Percentiles rank a stretch among this genome's conserved stretches.
phyloP scores from a whole-genome alignment of 2,888 invertebrate species.

The Mythimna loreyi region DNA sequence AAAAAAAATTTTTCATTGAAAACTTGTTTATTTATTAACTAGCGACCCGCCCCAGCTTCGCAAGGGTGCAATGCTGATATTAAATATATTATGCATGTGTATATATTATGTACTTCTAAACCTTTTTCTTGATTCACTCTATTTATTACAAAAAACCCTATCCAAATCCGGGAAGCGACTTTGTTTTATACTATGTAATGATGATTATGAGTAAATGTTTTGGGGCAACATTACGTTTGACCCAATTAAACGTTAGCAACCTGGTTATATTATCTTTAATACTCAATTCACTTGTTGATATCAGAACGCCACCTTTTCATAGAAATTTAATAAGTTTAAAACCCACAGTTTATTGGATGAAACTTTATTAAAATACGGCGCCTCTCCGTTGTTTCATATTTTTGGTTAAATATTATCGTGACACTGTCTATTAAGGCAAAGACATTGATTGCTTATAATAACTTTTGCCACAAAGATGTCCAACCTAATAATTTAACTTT shows the following conservation, averaged over 20 bases:
- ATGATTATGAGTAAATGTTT: neutral
- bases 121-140: too few species aligned
- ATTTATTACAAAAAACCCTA: too few species aligned
- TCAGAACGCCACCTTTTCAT: slow-evolving; percentile 40
- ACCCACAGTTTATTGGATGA: slow-evolving; percentile 57
- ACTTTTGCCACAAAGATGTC: slow-evolving; percentile 39
- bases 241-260: neutral
- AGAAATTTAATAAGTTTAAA: slow-evolving; percentile 62
- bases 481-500: slow-evolving; percentile 16
- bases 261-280: neutral
- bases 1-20: too few species aligned
- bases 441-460: slow-evolving; percentile 62
- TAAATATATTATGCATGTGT: too few species aligned
- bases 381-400: slow-evolving; percentile 57
- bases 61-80: too few species aligned
- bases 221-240: neutral
- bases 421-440: slow-evolving; percentile 55
- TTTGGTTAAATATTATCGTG: slow-evolving; percentile 54
- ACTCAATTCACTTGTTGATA: slow-evolving; percentile 28
- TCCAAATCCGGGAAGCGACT: too few species aligned
- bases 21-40: too few species aligned
- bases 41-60: too few species aligned
- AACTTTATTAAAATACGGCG: slow-evolving; percentile 62
- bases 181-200: too few species aligned
- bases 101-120: too few species aligned